phyloP scores from a whole-genome alignment of 2,797 vertebrate species.

The Emydoidea blandingii region DNA sequence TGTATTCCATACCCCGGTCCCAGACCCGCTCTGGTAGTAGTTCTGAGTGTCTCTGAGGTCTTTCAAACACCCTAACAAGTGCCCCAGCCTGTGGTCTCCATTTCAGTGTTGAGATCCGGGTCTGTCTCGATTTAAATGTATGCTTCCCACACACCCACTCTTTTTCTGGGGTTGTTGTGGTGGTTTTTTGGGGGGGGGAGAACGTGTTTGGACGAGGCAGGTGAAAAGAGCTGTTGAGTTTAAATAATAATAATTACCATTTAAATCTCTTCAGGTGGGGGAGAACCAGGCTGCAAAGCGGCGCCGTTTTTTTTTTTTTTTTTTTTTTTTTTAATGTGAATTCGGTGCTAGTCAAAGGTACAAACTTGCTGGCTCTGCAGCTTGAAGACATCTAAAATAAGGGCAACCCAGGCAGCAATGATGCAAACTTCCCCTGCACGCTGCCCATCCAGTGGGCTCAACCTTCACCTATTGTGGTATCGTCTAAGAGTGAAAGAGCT shows the following conservation, averaged over 20 bases:
- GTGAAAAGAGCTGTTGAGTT: neutral
- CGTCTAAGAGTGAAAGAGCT: neutral
- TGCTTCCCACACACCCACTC: neutral
- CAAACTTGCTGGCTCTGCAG: neutral
- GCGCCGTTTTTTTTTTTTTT: too few relatives aligned
- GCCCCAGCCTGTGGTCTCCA: neutral
- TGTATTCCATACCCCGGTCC: neutral
- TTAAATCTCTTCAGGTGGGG: neutral
- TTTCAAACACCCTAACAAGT: neutral
- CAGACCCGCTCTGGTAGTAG: neutral
- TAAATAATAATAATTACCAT: neutral
- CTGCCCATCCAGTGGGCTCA: neutral
- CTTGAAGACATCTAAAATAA: neutral
- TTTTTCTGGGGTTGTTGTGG: neutral
- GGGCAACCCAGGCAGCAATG: neutral
- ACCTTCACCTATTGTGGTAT: neutral
- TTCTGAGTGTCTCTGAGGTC: neutral
- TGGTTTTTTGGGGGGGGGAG: too few relatives aligned
- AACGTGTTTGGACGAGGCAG: neutral
- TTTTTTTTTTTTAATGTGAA: neutral
- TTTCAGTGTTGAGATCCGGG: neutral
- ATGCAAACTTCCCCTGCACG: neutral
- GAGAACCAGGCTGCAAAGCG: neutral
- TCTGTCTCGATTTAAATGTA: neutral
- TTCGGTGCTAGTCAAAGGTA: neutral